A percentile compares a stretch with the other conserved stretches of the same genome.
Conservation (phyloP, 2,797 vertebrate genomes). For the Megaceryle alcyon region DNA sequence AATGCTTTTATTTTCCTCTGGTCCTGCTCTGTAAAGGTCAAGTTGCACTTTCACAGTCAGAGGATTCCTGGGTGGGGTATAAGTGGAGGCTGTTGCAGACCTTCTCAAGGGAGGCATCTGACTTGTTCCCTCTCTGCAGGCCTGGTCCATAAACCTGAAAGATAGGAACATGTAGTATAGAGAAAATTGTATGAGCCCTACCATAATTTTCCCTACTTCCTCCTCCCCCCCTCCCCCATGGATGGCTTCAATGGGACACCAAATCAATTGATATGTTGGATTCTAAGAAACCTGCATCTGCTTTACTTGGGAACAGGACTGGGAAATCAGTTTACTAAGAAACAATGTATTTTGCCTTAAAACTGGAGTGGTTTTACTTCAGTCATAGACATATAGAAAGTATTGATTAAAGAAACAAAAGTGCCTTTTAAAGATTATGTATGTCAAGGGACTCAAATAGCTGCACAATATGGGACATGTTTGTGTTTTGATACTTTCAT, state of each 20-base stretch:
- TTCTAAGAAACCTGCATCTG: neutral
- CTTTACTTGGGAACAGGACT: neutral
- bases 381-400: neutral
- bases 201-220: neutral
- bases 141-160: neutral
- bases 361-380: neutral
- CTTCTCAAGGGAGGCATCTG: neutral
- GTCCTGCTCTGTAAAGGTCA: neutral
- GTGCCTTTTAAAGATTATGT: neutral
- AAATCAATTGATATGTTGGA: neutral
- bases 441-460: neutral
- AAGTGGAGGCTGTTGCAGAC: neutral
- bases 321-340: neutral
- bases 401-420: neutral
- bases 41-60: neutral
- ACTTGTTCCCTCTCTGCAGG: neutral
- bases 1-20: neutral
- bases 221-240: no score
- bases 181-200: neutral
- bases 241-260: neutral
- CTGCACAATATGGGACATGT: neutral
- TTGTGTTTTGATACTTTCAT: neutral
- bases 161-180: neutral
- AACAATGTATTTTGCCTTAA: neutral
- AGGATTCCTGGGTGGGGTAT: neutral